These are phyloP conservation scores for Gavia stellata DNA, from an alignment of 2,113 vertebrate genomes.

Conservation along the genomic window DNA sequence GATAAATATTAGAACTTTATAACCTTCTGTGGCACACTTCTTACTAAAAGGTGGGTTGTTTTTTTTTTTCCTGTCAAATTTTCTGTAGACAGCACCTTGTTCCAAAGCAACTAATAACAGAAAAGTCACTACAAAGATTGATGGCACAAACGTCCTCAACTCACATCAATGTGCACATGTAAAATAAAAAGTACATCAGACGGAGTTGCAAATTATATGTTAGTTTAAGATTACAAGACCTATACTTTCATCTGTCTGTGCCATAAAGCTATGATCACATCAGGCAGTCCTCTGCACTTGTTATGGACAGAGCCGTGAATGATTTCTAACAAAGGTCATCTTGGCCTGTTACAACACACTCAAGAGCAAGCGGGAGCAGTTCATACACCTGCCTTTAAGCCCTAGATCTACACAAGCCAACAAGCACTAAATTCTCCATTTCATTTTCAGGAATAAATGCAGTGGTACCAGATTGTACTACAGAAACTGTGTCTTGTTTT, in stretches of 20 bases:
- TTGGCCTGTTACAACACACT: neutral
- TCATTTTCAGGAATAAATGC: neutral
- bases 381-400: neutral
- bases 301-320: neutral
- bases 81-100: neutral
- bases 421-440: neutral
- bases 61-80: neutral
- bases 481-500: neutral
- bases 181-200: neutral
- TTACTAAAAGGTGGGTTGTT: neutral
- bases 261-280: neutral
- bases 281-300: neutral
- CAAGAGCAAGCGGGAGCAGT: neutral
- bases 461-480: neutral
- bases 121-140: neutral
- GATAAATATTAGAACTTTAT: neutral
- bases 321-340: neutral
- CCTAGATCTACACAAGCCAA: neutral
- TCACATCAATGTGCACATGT: neutral
- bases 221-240: neutral
- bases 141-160: neutral
- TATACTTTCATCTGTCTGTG: neutral
- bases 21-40: neutral
- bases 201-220: neutral
- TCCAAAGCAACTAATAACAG: neutral